Evolutionary conservation across 2,888 invertebrate genomes (phyloP).

Genomic region (Rotaria sp.): DNA sequence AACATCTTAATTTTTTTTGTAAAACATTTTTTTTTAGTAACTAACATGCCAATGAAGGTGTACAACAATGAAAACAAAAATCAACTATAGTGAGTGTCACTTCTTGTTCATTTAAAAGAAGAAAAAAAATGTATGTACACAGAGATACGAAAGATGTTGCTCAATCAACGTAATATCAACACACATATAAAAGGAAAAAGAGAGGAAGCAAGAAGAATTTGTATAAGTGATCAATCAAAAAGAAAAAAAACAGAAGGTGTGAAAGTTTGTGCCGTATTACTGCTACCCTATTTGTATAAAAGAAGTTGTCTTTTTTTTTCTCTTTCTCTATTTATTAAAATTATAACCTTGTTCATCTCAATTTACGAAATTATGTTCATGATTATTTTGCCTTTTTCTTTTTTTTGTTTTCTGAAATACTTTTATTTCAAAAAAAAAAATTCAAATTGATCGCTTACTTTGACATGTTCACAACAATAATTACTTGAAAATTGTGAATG

Average conservation of each 20-base stretch:
- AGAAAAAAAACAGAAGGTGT: neutral
- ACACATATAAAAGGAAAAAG: neutral
- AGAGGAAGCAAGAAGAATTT: neutral
- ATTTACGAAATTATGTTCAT: neutral
- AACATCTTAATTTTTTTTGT: neutral
- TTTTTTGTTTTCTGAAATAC: too few species aligned
- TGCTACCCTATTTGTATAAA: neutral
- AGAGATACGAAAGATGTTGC: neutral
- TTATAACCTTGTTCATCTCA: slow-evolving; percentile 2
- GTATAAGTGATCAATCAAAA: neutral
- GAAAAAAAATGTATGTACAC: neutral
- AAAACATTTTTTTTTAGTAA: neutral
- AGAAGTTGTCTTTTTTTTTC: neutral
- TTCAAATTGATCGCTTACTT: neutral
- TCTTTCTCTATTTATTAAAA: neutral
- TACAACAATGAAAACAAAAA: neutral
- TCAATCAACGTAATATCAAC: neutral
- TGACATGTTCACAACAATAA: neutral
- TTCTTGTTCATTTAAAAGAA: neutral
- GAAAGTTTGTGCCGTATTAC: neutral
- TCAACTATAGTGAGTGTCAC: neutral
- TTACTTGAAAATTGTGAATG: neutral
- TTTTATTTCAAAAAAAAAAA: neutral
- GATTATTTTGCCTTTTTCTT: neutral
- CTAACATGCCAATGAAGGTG: neutral